Percentiles rank a stretch among this genome's conserved stretches.
Evolutionary conservation across 1,140 invertebrate species (phyloP).

Genomic region (Nebria ingens): DNA sequence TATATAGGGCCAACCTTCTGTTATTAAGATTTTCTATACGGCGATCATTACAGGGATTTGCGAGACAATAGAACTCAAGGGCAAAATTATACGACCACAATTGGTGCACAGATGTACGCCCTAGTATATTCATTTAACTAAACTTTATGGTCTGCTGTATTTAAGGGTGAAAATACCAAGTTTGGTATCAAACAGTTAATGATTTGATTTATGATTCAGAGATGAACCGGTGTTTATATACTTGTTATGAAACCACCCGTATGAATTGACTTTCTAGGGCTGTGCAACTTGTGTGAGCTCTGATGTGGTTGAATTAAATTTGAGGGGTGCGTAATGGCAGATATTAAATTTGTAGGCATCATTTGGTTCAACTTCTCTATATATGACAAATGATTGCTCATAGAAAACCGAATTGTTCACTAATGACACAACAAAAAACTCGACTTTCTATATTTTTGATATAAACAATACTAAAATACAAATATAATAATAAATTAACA

Average conservation of each 20-base stretch:
- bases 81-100: constrained; percentile 27
- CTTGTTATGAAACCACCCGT: constrained; percentile 4
- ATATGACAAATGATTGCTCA: not conserved
- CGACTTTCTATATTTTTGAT: too few relatives aligned
- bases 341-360: too few relatives aligned
- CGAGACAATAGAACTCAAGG: constrained; percentile 27
- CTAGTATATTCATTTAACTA: constrained; percentile 10
- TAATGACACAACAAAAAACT: not conserved
- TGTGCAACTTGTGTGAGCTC: not conserved
- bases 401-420: not conserved
- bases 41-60: constrained; percentile 27
- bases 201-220: constrained; percentile 5
- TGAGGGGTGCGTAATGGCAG: too few relatives aligned
- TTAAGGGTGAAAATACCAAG: not conserved
- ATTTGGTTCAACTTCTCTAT: too few relatives aligned
- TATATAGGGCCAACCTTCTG: constrained; percentile 4
- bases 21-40: too few relatives aligned
- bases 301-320: not conserved
- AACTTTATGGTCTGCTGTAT: not conserved
- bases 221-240: constrained; percentile 8
- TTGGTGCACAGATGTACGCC: constrained; percentile 25
- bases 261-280: not conserved
- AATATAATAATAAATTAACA: too few relatives aligned
- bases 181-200: not conserved
- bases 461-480: too few relatives aligned